These are phyloP conservation scores for Myanophis thanlyinensis DNA, from an alignment of 2,113 vertebrate species.

Conservation along the genomic window DNA sequence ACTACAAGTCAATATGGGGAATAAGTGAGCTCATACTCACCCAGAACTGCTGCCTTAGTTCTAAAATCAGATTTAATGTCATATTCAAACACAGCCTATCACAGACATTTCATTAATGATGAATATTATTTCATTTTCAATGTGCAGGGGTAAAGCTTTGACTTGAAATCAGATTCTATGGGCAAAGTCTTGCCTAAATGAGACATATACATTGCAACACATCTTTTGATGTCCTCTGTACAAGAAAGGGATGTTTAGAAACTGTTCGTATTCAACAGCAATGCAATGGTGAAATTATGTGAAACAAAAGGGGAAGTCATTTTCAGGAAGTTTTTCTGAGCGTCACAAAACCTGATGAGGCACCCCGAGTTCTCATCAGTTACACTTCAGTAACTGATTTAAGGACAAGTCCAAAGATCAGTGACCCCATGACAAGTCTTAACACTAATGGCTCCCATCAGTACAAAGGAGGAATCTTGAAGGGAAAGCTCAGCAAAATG, in stretches of 20 bases:
- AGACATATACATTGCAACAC: neutral
- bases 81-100: neutral
- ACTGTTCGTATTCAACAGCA: neutral
- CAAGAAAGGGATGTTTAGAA: conserved; percentile 1
- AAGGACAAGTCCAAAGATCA: neutral
- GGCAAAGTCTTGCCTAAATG: neutral
- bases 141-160: neutral
- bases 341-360: neutral
- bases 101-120: neutral
- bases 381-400: neutral
- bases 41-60: neutral
- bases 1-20: neutral
- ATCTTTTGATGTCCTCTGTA: neutral
- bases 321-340: neutral
- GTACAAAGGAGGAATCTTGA: neutral
- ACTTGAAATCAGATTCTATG: neutral
- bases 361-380: neutral
- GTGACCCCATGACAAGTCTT: neutral
- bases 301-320: neutral
- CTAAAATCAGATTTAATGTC: neutral
- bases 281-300: neutral
- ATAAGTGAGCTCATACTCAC: neutral
- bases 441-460: neutral
- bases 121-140: neutral
- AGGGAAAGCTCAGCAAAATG: neutral